Base-by-base conservation (phyloP, 2,888 invertebrate species). In the Hemaris fuciformis region DNA sequence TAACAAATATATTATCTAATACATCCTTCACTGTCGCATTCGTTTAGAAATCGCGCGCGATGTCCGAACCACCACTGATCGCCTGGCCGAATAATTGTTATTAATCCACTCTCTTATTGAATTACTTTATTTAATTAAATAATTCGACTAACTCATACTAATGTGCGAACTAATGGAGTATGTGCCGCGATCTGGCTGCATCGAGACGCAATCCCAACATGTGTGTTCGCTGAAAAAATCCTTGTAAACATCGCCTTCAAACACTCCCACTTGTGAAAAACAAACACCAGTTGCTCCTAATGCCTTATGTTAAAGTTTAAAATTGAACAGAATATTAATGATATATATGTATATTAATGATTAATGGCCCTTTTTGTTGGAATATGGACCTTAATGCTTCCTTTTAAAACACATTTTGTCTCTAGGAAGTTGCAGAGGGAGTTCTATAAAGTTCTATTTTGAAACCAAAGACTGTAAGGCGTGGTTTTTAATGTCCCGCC, bases 141-240 rank as follows among this genome's bases (percentile, higher is more conserved):
- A 89, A 91, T 91, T 89, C 85, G 83, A 87, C 91, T 91, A 91
- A 92, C 89, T 88, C 86, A 77, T 73, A 67, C 84, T 91, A 92
- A 92, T 92, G 92, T 91, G 90, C 78, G 91, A 89, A 92, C 91
- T 90, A 92, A 92, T 92, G 91, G 89, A 89, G 83, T 86, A 74
- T 78, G 83, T 88, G 79, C 84, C 73, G 78, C 70, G 89, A 85
- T 91, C 91, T 92, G 92, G 91, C 92, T 90, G 72, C 74, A 75
- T 73, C 66, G 76, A 73, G 73, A 79, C 76, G 73, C 76, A 77
- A 74, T 73, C 78, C 80, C 80, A 80, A 85, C 88, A 89, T 84
- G 83, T 91, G 90, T 81, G 81, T 66, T 68, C 62, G 64, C 67
- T 71, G 79, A 85, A 87, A 88, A 87, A 85, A 79, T 75, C 57